Base-by-base conservation (phyloP, 2,888 invertebrate genomes). In the Cordylochernes scorpioides region DNA sequence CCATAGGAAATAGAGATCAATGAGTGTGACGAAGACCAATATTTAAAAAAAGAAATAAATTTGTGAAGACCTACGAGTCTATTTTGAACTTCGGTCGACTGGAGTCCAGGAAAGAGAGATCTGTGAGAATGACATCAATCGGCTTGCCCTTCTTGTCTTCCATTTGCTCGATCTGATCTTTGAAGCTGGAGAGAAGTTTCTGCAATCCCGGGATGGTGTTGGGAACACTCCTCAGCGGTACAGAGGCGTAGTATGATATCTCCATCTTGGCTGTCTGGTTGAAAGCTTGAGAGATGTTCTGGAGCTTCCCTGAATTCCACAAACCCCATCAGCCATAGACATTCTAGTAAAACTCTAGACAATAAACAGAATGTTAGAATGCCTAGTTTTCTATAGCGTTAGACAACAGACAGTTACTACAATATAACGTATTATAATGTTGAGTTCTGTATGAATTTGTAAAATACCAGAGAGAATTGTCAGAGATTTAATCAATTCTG, bases 211-310 rank as follows among this genome's bases (percentile, higher is more conserved):
- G 27, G 10, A 33, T 24, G 14, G 7, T 25, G 12, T 33, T 33
- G 3, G 33, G 30, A 8, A 33, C 28, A 14, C 24, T 19, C 15
- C 13, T 26, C 8, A 33, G n/a, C 5, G 30, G 33, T 9, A 33
- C 29, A 1, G 33, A 30, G 12, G 27, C 29, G 15, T 30, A 33
- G 8, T 33, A 33, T 10, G 33, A 29, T 12, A 33, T 33, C n/a
- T 25, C 33, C 13, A 33, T 14, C 8, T 18, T 21, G 6, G 33
- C 26, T 15, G 29, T 33, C 8, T 13, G 24, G 12, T 12, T 2
- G 5, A 33, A 9, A 5, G 17, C 3, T 10, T 30, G 24, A 17
- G 17, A n/a, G 9, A 33, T 5, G 6, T 22, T 30, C 3, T 33
- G 30, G 13, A 33, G 14, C 7, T 27, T 27, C 9, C 33, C 30